These are phyloP conservation scores for Amazona vittata DNA, from an alignment of 2,113 vertebrate species.

Conservation along the genomic window DNA sequence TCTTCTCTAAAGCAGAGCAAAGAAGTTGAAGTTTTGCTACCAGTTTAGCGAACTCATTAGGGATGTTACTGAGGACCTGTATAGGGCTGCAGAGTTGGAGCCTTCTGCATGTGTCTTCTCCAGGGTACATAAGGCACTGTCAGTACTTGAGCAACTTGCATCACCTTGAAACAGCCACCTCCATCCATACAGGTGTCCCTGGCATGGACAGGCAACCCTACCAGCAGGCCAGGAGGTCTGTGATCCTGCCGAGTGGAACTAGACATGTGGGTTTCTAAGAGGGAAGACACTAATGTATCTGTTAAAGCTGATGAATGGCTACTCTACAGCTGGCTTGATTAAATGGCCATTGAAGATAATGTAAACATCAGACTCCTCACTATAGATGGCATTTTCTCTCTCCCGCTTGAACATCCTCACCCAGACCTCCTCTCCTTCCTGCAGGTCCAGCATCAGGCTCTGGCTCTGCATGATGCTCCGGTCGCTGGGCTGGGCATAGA, in stretches of 20 bases:
- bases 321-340: slow-evolving; percentile 77
- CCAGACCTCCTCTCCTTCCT: slow-evolving; percentile 83
- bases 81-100: neutral
- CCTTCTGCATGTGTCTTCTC: neutral
- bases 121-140: neutral
- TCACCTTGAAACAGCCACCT: neutral
- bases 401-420: slow-evolving; percentile 84
- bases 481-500: slow-evolving; percentile 87
- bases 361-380: slow-evolving; percentile 84
- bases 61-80: neutral
- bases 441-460: slow-evolving; percentile 84
- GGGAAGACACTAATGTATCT: neutral
- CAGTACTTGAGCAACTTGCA: neutral
- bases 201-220: neutral
- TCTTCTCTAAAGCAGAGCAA: neutral
- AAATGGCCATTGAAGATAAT: slow-evolving; percentile 86
- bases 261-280: neutral
- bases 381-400: slow-evolving; percentile 84
- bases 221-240: neutral
- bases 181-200: neutral
- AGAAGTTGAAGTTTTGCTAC: neutral
- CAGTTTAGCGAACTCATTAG: neutral
- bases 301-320: neutral
- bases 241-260: neutral
- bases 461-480: slow-evolving; percentile 90